These are phyloP conservation scores for Luehdorfia chinensis DNA, from an alignment of 1,140 invertebrate species.

Conservation along the genomic window DNA sequence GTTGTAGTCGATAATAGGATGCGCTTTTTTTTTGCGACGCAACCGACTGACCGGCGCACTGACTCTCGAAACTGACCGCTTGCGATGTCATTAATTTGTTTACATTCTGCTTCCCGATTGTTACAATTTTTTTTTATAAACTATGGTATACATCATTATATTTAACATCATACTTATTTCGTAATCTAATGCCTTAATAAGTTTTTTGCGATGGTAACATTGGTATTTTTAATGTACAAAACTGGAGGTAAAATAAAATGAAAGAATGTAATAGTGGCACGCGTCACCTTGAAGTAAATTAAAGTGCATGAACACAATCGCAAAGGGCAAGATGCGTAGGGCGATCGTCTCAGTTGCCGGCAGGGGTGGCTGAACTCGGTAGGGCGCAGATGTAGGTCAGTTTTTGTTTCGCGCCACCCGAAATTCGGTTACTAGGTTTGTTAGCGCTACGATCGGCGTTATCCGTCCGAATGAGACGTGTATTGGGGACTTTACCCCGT, in stretches of 20 bases:
- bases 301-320: conserved; percentile 42
- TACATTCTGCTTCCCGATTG: conserved; percentile 27
- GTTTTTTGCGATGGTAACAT: background rate
- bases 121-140: conserved; percentile 6
- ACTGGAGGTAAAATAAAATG: background rate
- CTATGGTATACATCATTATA: conserved; percentile 5
- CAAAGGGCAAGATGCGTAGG: conserved; percentile 59
- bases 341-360: conserved; percentile 50
- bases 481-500: conserved; percentile 30
- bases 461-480: conserved; percentile 26
- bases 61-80: conserved; percentile 28
- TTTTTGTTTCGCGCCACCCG: conserved; percentile 72
- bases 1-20: conserved; percentile 77
- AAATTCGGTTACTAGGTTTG: conserved; percentile 73
- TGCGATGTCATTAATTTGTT: conserved; percentile 43
- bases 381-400: conserved; percentile 72
- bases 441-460: conserved; percentile 33
- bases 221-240: too few relatives aligned
- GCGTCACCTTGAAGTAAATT: background rate
- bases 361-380: conserved; percentile 69
- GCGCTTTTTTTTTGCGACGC: conserved; percentile 70
- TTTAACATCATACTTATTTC: background rate
- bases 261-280: background rate
- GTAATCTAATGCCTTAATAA: background rate
- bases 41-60: conserved; percentile 48